These are phyloP conservation scores for Colinus virginianus DNA, from an alignment of 2,113 vertebrate genomes.

Conservation along the genomic window DNA sequence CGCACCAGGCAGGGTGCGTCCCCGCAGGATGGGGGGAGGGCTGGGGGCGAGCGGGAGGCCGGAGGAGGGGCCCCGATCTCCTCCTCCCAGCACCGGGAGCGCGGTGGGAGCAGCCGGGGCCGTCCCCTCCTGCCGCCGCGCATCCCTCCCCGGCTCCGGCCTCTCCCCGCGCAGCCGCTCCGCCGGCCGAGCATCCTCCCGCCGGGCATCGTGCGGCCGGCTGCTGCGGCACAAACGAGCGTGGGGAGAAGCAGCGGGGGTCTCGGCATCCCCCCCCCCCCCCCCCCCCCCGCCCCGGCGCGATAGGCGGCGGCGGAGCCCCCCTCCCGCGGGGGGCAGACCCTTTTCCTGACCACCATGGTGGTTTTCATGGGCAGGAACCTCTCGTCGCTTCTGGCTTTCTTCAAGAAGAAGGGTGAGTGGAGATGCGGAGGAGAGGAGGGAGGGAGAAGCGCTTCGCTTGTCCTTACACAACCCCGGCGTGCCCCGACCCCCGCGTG, in stretches of 20 bases:
- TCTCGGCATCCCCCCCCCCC: background rate
- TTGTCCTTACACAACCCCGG: constrained; percentile 45
- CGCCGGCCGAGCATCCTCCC: constrained; percentile 13
- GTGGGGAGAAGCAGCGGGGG: background rate
- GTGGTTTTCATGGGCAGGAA: constrained; percentile 91
- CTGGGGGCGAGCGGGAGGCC: background rate
- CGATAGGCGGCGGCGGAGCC: background rate
- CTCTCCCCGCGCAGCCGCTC: background rate
- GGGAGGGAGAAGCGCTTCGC: background rate
- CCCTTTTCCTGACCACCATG: constrained; percentile 74
- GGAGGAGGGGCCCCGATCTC: constrained; percentile 22
- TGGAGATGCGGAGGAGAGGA: constrained; percentile 45
- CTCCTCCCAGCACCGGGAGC: background rate
- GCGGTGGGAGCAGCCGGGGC: background rate
- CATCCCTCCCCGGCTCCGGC: background rate
- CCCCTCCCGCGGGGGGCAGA: background rate
- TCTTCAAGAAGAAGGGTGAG: constrained; percentile 96
- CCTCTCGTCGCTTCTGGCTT: constrained; percentile 84
- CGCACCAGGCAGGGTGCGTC: background rate
- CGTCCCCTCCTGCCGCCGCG: constrained; percentile 10
- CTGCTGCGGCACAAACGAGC: background rate
- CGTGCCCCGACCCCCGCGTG: background rate
- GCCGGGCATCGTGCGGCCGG: constrained; percentile 5
- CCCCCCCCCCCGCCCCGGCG: background rate
- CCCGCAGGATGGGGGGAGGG: constrained; percentile 26